phyloP scores from a whole-genome alignment of 2,113 vertebrate species.

The Struthio camelus region DNA sequence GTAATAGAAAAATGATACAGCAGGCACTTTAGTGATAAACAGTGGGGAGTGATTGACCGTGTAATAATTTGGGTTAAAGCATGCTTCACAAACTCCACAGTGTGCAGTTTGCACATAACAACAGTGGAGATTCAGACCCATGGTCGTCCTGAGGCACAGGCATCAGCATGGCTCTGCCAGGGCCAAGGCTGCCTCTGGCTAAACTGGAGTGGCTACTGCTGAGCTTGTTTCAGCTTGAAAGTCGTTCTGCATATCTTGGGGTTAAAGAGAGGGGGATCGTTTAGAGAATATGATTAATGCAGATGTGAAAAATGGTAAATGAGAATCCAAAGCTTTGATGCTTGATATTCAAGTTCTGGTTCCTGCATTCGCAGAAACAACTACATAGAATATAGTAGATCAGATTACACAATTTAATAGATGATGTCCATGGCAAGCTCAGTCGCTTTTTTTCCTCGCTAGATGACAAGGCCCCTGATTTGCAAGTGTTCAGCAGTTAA shows the following conservation, averaged over 20 bases:
- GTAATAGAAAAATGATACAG: background rate
- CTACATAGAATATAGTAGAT: background rate
- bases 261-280: conserved; percentile 16
- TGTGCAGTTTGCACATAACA: background rate
- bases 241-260: background rate
- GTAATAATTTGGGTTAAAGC: background rate
- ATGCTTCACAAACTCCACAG: background rate
- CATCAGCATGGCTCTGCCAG: background rate
- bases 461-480: background rate
- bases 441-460: background rate
- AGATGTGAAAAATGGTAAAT: background rate
- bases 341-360: background rate
- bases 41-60: background rate
- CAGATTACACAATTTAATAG: background rate
- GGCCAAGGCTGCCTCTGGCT: conserved; percentile 39
- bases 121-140: accelerated
- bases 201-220: conserved; percentile 17
- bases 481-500: background rate
- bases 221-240: conserved; percentile 1
- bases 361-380: background rate
- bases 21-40: background rate
- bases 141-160: background rate
- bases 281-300: background rate
- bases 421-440: background rate
- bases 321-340: background rate